Base-by-base conservation (phyloP, 1,140 invertebrate species). In the Philotrypesis tridentata region DNA sequence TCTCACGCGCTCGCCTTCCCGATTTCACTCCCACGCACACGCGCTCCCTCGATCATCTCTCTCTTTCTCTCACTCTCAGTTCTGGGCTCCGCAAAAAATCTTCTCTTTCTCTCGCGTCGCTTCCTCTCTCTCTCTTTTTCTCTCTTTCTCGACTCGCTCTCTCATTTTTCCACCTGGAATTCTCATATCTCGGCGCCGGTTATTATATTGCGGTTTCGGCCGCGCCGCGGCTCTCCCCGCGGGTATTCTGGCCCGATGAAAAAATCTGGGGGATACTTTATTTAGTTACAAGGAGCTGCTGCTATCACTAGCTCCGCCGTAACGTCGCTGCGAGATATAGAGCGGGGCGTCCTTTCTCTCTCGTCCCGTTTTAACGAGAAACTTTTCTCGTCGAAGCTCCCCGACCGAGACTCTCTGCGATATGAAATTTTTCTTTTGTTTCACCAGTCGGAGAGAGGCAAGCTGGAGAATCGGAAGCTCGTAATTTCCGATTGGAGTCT, bases 151-250 rank as follows among this genome's bases (percentile, higher is more conserved):
- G n/a, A n/a, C 65, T 5, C 23, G 37, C n/a, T 6, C n/a, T 61
- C 55, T 76, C 74, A 61, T 63, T 33, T 63, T 63, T 76, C 74
- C 74, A 76, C 74, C 74, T 76, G 60, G 25, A 76, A 76, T 76
- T 76, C 74, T 76, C 74, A 65, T 76, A 76, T 76, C 60, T 76
- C 71, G 48, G n/a, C n/a, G n/a, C n/a, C n/a, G 21, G 14, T 17
- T 17, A 6, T 55, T 55, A 55, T 55, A 55, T 55, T 55, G 48
- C 48, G 48, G 48, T 55, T 55, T 55, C 48, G 48, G 48, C 21
- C 48, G 40, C 40, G 40, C 40, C 7, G 12, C 33, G 40, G 23
- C 37, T 1, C 25, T 12, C 63, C 23, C 63, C 12, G 21, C 29
- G 31, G 74, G 60, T 60, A 76, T 63, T 63, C 61, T n/a, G 9